Base-by-base conservation (phyloP, 2,888 invertebrate species). In the Tiphia femorata region DNA sequence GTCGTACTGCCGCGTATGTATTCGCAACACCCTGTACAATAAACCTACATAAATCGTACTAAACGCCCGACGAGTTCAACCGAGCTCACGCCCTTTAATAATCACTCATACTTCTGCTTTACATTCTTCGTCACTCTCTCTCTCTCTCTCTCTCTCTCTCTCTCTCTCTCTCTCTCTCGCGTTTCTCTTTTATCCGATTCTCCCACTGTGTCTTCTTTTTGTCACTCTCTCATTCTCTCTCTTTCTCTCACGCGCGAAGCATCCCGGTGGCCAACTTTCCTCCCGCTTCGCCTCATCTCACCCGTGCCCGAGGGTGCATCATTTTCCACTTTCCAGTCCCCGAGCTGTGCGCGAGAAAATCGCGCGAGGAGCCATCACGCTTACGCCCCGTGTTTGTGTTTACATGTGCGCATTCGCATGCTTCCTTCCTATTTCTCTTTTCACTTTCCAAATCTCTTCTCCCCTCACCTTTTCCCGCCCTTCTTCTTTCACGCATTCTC, bases 11-110 rank as follows among this genome's bases (percentile, higher is more conserved):
- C n/a, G n/a, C n/a, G n/a, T n/a, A n/a, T n/a, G n/a, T n/a, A n/a
- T n/a, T n/a, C n/a, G n/a, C n/a, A n/a, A n/a, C n/a, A n/a, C n/a
- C n/a, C n/a, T n/a, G n/a, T n/a, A 77, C 74, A 75, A 75, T 73
- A 75, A 75, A 75, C 69, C 70, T 77, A 77, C 62, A 71, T 71
- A 71, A 73, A 71, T 64, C 64, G 54, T 61, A 62, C 14, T 59
- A 64, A n/a, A 76, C 70, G 73, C 57, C 67, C 12, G 33, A 33
- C 33, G 33, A 33, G 33, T 33, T 33, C n/a, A n/a, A n/a, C n/a
- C n/a, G n/a, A n/a, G n/a, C n/a, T n/a, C 66, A 72, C 65, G 67
- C 53, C 59, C 62, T 55, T 52, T 61, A 59, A 49, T 54, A 38
- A 33, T 48, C 54, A 43, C 43, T 49, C 38, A 25, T 42, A n/a